Percentiles rank a stretch among this genome's conserved stretches.
Conservation (phyloP, 2,888 invertebrate species). For the Cynaeus angustus region DNA sequence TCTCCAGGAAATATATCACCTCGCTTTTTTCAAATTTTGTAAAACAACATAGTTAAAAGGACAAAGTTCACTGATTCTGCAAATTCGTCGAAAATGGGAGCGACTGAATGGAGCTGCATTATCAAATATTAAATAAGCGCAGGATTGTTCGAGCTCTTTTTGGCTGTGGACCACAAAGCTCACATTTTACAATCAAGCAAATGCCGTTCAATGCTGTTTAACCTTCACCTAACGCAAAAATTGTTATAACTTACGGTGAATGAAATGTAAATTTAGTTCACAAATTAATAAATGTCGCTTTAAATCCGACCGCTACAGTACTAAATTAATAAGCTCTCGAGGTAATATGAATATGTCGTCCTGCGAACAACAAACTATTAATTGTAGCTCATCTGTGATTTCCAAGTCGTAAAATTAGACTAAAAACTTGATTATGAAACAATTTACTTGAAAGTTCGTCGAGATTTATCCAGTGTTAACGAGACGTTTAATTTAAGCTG, state of each 20-base stretch:
- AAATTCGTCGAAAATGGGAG: background rate
- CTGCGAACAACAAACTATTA: conserved; percentile 12
- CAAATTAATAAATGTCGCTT: conserved; percentile 33
- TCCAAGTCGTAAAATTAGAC: conserved; percentile 1
- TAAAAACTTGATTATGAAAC: conserved; percentile 30
- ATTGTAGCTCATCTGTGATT: conserved; percentile 10
- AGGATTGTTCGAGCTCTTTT: background rate
- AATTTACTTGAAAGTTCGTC: conserved; percentile 31
- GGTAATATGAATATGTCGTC: conserved; percentile 2
- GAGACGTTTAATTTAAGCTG: conserved; percentile 28
- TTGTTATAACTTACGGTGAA: no score
- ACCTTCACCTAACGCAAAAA: no score
- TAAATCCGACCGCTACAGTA: conserved; percentile 12
- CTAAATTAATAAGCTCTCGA: conserved; percentile 34
- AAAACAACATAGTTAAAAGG: conserved; percentile 2
- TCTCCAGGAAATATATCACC: background rate
- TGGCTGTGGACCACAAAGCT: background rate
- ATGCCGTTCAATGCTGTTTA: no score
- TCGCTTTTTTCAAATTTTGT: background rate
- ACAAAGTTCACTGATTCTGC: background rate
- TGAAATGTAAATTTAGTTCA: background rate
- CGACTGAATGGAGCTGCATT: background rate
- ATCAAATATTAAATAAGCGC: background rate
- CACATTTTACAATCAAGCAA: no score
- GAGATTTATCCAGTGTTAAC: conserved; percentile 31